These are phyloP conservation scores for Buphagus erythrorhynchus DNA, from an alignment of 2,797 vertebrate genomes.

Conservation along the genomic window DNA sequence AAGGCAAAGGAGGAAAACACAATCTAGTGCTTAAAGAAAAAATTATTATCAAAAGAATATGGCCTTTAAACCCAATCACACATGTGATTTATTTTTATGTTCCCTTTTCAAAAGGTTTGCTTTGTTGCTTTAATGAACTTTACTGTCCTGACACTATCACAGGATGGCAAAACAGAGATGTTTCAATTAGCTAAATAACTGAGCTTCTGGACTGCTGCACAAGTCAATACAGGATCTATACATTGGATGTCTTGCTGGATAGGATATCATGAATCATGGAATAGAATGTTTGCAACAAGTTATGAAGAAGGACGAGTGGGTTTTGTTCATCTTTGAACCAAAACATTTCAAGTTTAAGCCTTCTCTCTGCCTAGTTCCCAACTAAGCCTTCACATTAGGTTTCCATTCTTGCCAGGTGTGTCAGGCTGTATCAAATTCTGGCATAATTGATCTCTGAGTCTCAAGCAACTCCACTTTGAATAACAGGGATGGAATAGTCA, in stretches of 20 bases:
- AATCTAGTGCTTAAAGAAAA: not conserved
- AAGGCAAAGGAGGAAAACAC: not conserved
- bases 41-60: not conserved
- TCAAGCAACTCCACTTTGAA: not conserved
- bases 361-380: not conserved
- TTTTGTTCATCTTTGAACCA: not conserved
- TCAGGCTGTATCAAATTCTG: not conserved
- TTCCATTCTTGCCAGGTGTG: not conserved
- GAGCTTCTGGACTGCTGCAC: not conserved
- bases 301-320: not conserved
- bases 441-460: not conserved
- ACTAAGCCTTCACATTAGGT: not conserved
- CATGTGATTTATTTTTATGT: not conserved
- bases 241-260: not conserved
- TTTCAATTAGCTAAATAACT: slow-evolving; percentile 39
- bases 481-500: not conserved
- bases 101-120: not conserved
- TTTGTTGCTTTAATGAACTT: slow-evolving; percentile 31
- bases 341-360: not conserved
- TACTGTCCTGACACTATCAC: not conserved
- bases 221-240: not conserved
- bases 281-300: not conserved
- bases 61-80: not conserved
- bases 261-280: not conserved
- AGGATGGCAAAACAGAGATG: not conserved